These are phyloP conservation scores for Geodia barretti DNA, from an alignment of 37 sponge, comb jelly and placozoan species.

Conservation along the genomic window DNA sequence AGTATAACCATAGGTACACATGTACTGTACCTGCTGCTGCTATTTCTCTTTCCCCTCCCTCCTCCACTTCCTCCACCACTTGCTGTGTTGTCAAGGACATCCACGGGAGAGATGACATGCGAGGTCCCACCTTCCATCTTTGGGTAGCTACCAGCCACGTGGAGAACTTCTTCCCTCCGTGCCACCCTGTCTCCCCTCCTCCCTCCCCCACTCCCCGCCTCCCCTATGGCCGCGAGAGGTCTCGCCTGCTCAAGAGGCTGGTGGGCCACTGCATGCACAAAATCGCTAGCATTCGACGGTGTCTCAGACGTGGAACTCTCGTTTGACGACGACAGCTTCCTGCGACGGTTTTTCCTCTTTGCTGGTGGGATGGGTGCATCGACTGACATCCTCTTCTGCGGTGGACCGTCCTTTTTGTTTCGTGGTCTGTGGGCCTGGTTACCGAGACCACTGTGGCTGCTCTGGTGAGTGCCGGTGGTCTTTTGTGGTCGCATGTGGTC, in stretches of 20 bases:
- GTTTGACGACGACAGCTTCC: conserved; percentile 79
- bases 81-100: neutral
- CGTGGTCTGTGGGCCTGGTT: neutral
- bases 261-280: neutral
- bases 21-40: no score
- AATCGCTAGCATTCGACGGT: conserved; percentile 37
- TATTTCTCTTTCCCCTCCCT: no score
- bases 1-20: no score
- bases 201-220: neutral
- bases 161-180: neutral
- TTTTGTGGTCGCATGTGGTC: neutral
- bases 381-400: conserved; percentile 21
- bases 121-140: neutral
- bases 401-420: neutral
- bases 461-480: neutral
- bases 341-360: conserved; percentile 33
- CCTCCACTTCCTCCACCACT: no score
- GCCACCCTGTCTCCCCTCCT: neutral
- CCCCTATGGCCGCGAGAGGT: neutral
- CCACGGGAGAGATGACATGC: neutral
- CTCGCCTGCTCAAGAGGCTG: neutral
- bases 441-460: neutral
- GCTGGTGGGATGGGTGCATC: conserved; percentile 26
- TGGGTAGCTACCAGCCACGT: neutral
- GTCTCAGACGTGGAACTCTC: conserved; percentile 73